Base-by-base conservation (phyloP, 2,797 vertebrate genomes). In the Tachyglossus aculeatus region DNA sequence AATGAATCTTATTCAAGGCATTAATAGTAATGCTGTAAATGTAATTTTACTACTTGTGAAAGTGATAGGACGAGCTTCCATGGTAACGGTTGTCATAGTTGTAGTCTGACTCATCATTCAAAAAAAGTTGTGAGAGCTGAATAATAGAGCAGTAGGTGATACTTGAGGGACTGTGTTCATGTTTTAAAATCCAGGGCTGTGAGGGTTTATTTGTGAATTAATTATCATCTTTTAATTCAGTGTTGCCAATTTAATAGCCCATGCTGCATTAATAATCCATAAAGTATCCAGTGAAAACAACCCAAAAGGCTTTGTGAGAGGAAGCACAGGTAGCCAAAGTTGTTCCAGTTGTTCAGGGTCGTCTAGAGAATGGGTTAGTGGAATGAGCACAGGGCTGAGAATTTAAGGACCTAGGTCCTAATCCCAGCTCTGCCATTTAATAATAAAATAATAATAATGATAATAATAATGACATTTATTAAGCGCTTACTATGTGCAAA, bases 51-150 rank as follows among this genome's bases (percentile, higher is more conserved):
- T 71, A 40, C 75, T 80, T 60, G 67, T 40, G 51, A 78, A 81
- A 61, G 63, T 63, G 34, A 60, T 19, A 47, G 48, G 67, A 55
- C 79, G 77, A 63, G 45, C 68, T 80, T 71, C 85, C 71, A 80
- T 80, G 78, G 85, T 43, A 82, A 85, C 82, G 66, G 73, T 81
- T 83, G 80, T 81, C 76, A 71, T 77, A 76, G 80, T 31, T 81
- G 71, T 75, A 71, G 63, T 82, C 77, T 74, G 67, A 76, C 59
- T 81, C 41, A 5, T 65, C 68, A 67, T 73, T 69, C 45, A 40
- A 51, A 58, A 76, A 71, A 59, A 68, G 44, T n/a, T 47, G 33
- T 48, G 63, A 52, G 67, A 74, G 53, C 34, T 45, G 48, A 64
- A 64, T 67, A 71, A 78, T 69, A 64, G 13, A 56, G 65, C 65